phyloP scores from a whole-genome alignment of 2,888 invertebrate genomes.

The Heliconius erato region DNA sequence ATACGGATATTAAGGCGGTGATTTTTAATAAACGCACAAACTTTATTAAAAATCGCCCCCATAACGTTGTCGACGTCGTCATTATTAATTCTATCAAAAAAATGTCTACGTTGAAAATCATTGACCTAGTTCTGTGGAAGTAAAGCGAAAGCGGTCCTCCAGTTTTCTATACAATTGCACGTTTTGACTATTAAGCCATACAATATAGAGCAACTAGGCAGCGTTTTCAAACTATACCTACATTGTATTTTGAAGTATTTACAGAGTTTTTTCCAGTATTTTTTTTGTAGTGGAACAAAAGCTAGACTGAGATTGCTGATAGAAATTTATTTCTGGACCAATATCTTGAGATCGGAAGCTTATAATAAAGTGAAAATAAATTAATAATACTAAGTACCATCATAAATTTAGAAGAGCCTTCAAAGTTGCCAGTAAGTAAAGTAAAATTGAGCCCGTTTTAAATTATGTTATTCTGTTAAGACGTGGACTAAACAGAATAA shows the following conservation, averaged over 20 bases:
- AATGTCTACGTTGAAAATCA: conserved; percentile 17
- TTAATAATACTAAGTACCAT: neutral
- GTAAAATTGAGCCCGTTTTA: neutral
- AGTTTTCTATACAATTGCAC: conserved; percentile 27
- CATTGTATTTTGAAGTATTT: neutral
- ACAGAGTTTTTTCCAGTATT: conserved; percentile 3
- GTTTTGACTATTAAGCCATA: conserved; percentile 20
- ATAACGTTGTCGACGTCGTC: neutral
- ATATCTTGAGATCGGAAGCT: neutral
- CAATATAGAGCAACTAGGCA: conserved; percentile 23
- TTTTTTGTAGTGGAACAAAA: neutral
- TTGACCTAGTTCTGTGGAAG: conserved; percentile 7
- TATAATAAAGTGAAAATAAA: neutral
- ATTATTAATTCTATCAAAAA: conserved; percentile 20
- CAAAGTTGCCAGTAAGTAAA: neutral
- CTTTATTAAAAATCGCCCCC: neutral
- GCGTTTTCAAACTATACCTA: conserved; percentile 17
- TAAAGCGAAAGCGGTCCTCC: conserved; percentile 14
- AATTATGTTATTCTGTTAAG: neutral
- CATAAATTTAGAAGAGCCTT: neutral
- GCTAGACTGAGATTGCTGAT: neutral
- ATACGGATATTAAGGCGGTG: neutral
- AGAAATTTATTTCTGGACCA: neutral
- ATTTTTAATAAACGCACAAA: conserved; percentile 19
- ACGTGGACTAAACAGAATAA: too few species aligned